These are phyloP conservation scores for Staurois parvus DNA, from an alignment of 2,797 vertebrate species.

Conservation along the genomic window DNA sequence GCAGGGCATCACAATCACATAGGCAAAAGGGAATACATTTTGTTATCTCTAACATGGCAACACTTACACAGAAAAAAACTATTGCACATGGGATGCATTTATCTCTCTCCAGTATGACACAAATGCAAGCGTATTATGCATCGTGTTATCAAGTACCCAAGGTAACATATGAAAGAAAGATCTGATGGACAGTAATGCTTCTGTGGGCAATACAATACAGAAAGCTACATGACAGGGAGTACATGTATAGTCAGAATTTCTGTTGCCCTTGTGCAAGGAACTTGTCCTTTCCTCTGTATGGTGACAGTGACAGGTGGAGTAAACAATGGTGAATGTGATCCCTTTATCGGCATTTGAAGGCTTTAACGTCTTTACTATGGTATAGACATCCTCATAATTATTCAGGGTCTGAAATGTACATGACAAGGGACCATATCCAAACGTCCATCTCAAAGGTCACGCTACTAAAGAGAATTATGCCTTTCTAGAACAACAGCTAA, in stretches of 20 bases:
- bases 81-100: background rate
- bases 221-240: background rate
- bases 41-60: background rate
- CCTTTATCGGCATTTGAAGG: background rate
- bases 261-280: background rate
- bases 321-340: background rate
- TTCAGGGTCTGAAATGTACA: background rate
- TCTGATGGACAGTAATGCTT: background rate
- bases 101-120: background rate
- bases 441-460: background rate
- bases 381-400: background rate
- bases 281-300: background rate
- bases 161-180: background rate
- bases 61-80: background rate
- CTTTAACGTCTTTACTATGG: background rate
- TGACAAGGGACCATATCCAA: background rate
- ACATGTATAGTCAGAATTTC: background rate
- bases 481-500: background rate
- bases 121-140: background rate
- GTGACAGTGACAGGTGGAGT: background rate
- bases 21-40: constrained; percentile 10
- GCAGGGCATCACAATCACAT: constrained; percentile 17
- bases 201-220: background rate
- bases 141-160: background rate
- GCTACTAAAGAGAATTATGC: background rate